Percentiles rank a stretch among this genome's conserved stretches.
Evolutionary conservation across 2,888 invertebrate species (phyloP).

Genomic region (Syritta pipiens): DNA sequence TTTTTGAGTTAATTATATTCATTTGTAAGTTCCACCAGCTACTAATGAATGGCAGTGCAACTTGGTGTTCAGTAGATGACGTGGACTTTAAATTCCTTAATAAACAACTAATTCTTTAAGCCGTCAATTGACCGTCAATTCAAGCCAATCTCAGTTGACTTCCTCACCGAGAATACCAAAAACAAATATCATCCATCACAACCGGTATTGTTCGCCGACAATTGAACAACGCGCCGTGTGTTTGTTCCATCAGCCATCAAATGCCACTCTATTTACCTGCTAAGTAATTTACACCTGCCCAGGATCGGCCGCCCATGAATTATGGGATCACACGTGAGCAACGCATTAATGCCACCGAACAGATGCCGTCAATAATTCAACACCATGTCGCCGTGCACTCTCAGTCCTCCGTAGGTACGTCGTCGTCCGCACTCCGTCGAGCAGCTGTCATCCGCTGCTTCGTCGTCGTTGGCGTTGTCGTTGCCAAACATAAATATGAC

Average conservation of each 20-base stretch:
- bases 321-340: not conserved
- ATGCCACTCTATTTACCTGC: conserved; percentile 13
- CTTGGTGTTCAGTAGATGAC: no score
- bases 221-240: no score
- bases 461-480: not conserved
- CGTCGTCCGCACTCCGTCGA: conserved; percentile 32
- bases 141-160: no score
- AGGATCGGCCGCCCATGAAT: conserved; percentile 1
- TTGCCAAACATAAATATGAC: conserved; percentile 21
- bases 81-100: no score
- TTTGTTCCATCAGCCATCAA: conserved; percentile 26
- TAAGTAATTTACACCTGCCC: conserved; percentile 43
- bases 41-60: no score
- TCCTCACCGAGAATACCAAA: no score
- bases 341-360: conserved; percentile 13
- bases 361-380: conserved; percentile 24
- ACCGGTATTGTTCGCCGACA: no score
- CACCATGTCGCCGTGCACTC: conserved; percentile 21
- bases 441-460: conserved; percentile 12
- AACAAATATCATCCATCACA: no score
- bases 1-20: no score
- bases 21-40: no score
- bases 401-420: conserved; percentile 14
- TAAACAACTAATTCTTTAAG: no score
- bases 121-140: no score